Evolutionary conservation across 2,113 vertebrate genomes (phyloP), one percentile per base, ranked within the genome.

Genomic region (Beaufortia kweichowensis): DNA sequence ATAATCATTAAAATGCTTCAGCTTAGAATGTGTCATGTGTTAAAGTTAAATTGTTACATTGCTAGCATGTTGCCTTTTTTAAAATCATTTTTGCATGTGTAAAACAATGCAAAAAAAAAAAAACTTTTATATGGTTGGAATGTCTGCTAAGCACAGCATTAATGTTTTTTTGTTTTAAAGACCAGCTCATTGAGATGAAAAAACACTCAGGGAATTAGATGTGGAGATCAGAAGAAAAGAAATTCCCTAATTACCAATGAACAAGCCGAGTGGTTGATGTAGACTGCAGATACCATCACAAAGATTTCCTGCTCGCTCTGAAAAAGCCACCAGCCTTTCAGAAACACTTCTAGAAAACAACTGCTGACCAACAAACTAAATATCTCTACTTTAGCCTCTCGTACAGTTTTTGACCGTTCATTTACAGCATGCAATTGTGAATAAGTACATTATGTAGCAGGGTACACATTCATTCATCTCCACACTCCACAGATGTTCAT

Each of bases 161-260:
- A 61, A n/a, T 70, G 60, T 75, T n/a, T n/a, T n/a, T n/a, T n/a
- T n/a, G n/a, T n/a, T n/a, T n/a, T n/a, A 62, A 75, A 67, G 26
- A 29, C 6, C 56, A 79, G 63, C 62, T 75, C 57, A 75, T 56
- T 33, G 8, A 7, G 19, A 14, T 24, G 14, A 39, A 26, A n/a
- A 7, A 21, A 28, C 24, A 33, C 41, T 50, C 10, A 65, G 66
- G 28, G 46, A 76, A 41, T 64, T 59, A 24, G 6, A 24, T 60
- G 50, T 66, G 35, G 35, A 39, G 35, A 39, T 4, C 9, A 11
- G 9, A 39, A 10, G 35, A 19, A 70, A 23, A 23, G 66, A 28
- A 80, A 71, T 41, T 76, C 66, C 48, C 50, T 14, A 53, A 57
- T 48, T 46, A 59, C 26, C 48, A 70, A 57, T 28, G 29, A 63